Evolutionary conservation across 2,888 invertebrate genomes (phyloP).

Genomic region (Seira musarum): DNA sequence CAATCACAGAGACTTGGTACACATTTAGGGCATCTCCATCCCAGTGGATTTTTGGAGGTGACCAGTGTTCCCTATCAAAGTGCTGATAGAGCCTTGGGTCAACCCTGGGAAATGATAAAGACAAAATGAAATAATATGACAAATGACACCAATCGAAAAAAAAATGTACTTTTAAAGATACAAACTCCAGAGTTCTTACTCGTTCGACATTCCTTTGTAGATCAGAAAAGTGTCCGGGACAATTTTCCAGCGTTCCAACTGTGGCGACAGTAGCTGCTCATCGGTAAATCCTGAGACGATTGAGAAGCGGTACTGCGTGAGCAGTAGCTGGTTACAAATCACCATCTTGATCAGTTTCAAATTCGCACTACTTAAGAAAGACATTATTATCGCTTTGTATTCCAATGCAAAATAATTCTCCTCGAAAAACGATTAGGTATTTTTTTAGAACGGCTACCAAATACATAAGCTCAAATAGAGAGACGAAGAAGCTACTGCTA

Average conservation of each 20-base stretch:
- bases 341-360: conserved; percentile 20
- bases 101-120: conserved; percentile 11
- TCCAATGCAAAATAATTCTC: conserved; percentile 20
- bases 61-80: conserved; percentile 44
- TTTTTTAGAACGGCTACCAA: no score
- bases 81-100: conserved; percentile 48
- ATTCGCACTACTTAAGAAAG: conserved; percentile 3
- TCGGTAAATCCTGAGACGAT: conserved; percentile 13
- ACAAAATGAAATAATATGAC: not conserved
- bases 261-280: conserved; percentile 33
- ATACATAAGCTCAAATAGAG: not conserved
- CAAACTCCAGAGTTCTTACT: conserved; percentile 28
- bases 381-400: conserved; percentile 5
- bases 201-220: conserved; percentile 39
- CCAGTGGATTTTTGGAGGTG: conserved; percentile 14
- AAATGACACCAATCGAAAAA: not conserved
- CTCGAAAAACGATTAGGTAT: not conserved
- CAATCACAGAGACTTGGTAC: conserved; percentile 29
- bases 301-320: conserved; percentile 4
- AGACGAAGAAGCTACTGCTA: no score
- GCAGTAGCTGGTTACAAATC: conserved; percentile 32
- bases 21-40: not conserved
- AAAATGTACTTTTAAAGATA: not conserved
- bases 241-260: conserved; percentile 46
- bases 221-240: conserved; percentile 40